phyloP scores from a whole-genome alignment of 2,113 vertebrate genomes.

The Geococcyx californianus region DNA sequence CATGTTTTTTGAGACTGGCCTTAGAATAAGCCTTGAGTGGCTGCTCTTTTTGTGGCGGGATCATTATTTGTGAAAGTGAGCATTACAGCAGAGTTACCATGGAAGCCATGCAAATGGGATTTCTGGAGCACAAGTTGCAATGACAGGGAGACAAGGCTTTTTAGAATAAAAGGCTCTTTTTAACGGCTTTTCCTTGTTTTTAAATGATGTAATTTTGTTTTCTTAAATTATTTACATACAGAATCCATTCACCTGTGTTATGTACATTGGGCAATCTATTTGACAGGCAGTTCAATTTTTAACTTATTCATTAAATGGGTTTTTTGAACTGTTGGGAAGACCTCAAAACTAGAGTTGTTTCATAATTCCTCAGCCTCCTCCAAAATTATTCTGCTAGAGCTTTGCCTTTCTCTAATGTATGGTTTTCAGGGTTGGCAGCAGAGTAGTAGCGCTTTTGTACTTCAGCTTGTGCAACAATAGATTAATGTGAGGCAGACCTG shows the following conservation, averaged over 20 bases:
- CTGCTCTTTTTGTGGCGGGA: slow-evolving; percentile 56
- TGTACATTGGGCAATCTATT: background rate
- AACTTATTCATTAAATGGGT: background rate
- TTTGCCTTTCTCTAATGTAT: background rate
- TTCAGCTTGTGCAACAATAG: background rate
- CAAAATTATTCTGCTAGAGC: background rate
- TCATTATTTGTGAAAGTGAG: slow-evolving; percentile 64
- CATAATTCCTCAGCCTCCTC: slow-evolving; percentile 21
- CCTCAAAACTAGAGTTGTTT: slow-evolving; percentile 17
- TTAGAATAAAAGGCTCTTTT: background rate
- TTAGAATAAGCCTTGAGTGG: slow-evolving; percentile 27
- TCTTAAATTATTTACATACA: background rate
- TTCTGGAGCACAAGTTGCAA: slow-evolving; percentile 83
- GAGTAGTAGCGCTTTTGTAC: background rate
- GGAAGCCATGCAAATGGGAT: slow-evolving; percentile 81
- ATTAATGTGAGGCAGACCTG: background rate
- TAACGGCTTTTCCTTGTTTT: background rate
- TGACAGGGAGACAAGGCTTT: slow-evolving; percentile 65
- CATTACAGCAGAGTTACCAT: slow-evolving; percentile 76
- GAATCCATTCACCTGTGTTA: background rate
- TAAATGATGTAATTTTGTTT: slow-evolving; percentile 1
- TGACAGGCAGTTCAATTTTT: slow-evolving; percentile 7
- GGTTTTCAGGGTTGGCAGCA: slow-evolving; percentile 21
- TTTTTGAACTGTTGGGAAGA: slow-evolving; percentile 6
- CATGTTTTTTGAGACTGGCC: slow-evolving; percentile 21